Conservation (phyloP, 2,797 vertebrate species). For the Scleropages formosus region DNA sequence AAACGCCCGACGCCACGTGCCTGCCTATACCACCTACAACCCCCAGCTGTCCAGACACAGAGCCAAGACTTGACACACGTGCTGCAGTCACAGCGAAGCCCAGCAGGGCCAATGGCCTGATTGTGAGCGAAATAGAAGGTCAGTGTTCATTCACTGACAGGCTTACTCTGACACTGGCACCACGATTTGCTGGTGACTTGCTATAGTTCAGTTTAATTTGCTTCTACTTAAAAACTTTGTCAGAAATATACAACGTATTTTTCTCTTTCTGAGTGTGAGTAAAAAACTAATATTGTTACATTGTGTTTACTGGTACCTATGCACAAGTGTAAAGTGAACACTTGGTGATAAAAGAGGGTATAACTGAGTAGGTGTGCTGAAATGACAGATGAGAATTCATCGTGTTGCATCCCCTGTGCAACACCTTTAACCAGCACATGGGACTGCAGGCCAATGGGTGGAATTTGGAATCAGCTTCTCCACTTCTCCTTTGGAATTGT, state of each 20-base stretch:
- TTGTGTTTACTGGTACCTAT: too few relatives aligned
- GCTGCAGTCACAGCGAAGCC: constrained; percentile 49
- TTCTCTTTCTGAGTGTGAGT: too few relatives aligned
- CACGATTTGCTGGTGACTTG: background rate
- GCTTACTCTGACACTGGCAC: background rate
- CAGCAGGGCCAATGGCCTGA: constrained; percentile 64
- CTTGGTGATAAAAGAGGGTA: background rate
- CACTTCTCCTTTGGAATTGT: too few relatives aligned
- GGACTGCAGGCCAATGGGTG: too few relatives aligned
- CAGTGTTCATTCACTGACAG: constrained; percentile 33
- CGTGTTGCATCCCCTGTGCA: background rate
- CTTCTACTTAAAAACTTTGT: background rate
- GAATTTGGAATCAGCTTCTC: too few relatives aligned
- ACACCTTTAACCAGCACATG: background rate
- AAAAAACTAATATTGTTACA: too few relatives aligned
- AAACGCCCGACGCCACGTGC: constrained; percentile 72
- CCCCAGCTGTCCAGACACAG: constrained; percentile 71
- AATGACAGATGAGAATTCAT: background rate
- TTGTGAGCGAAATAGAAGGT: constrained; percentile 75
- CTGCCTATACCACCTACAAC: constrained; percentile 85
- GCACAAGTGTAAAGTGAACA: background rate
- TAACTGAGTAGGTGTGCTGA: background rate
- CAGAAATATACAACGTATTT: background rate
- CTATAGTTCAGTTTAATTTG: too few relatives aligned
- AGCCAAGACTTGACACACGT: constrained; percentile 56